These are phyloP conservation scores for Smittia sp. DNA, from an alignment of 2,888 invertebrate species.

Conservation along the genomic window DNA sequence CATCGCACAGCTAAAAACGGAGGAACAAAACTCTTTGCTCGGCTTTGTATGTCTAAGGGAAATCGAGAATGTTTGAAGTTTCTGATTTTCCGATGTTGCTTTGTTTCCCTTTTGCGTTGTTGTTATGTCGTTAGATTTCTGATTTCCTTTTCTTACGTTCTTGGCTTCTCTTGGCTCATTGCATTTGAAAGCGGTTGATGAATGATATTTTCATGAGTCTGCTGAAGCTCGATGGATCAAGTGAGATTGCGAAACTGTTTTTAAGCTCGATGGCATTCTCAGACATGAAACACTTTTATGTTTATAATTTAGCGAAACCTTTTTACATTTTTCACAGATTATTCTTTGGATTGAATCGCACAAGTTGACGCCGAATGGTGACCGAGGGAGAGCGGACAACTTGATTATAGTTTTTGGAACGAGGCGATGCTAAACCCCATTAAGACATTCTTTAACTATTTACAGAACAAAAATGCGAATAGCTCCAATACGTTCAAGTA, in stretches of 20 bases:
- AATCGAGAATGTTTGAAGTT: not conserved
- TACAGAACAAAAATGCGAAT: constrained; percentile 52
- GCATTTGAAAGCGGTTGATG: too few relatives aligned
- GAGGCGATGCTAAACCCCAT: constrained; percentile 51
- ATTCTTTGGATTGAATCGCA: not conserved
- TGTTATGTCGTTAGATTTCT: not conserved
- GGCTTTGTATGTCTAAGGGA: not conserved
- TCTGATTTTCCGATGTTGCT: not conserved
- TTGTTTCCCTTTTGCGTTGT: not conserved
- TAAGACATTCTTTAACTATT: constrained; percentile 52
- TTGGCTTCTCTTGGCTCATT: too few relatives aligned
- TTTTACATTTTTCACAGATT: not conserved
- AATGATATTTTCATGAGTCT: too few relatives aligned
- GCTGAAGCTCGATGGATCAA: too few relatives aligned
- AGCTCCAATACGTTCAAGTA: constrained; percentile 49
- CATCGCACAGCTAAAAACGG: not conserved
- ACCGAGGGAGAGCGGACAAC: not conserved
- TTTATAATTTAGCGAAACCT: too few relatives aligned
- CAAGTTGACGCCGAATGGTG: too few relatives aligned
- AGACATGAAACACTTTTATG: too few relatives aligned
- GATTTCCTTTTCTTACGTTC: too few relatives aligned
- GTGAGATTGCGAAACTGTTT: too few relatives aligned
- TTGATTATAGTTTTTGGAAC: not conserved
- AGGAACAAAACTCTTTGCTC: not conserved
- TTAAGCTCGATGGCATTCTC: too few relatives aligned